phyloP scores from a whole-genome alignment of 2,797 vertebrate species.

The Phalanger gymnotis region DNA sequence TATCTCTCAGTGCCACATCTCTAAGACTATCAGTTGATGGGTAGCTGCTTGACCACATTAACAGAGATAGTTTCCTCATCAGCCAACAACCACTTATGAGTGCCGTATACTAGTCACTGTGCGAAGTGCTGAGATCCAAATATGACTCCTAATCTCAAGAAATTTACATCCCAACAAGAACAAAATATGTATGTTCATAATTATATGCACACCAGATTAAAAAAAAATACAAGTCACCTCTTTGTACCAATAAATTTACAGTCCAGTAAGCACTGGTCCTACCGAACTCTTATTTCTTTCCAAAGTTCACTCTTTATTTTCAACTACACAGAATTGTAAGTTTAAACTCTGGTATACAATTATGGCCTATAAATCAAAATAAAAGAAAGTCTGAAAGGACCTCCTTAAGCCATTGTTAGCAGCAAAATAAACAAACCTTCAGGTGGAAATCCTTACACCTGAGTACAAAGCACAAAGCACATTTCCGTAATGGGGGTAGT shows the following conservation, averaged over 20 bases:
- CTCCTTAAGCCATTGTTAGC: conserved; percentile 65
- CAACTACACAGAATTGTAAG: background rate
- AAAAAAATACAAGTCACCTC: background rate
- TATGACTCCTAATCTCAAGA: background rate
- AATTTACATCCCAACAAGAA: background rate
- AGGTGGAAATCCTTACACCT: background rate
- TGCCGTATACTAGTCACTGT: background rate
- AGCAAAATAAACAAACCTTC: conserved; percentile 52
- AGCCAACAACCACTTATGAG: background rate
- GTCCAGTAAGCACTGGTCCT: background rate
- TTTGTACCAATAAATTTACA: background rate
- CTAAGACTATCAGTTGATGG: background rate
- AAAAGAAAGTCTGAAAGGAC: background rate
- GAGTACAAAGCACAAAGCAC: background rate
- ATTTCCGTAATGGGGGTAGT: conserved; percentile 42
- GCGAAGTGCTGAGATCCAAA: background rate
- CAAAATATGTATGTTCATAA: background rate
- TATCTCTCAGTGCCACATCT: background rate
- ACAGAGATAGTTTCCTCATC: background rate
- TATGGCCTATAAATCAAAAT: background rate
- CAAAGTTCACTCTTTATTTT: background rate
- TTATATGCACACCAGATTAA: background rate
- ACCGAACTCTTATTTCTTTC: background rate
- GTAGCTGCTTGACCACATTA: background rate
- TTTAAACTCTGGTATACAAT: background rate